A percentile compares a stretch with the other conserved stretches of the same genome.
Evolutionary conservation across 2,113 vertebrate species (phyloP).

Genomic region (Todiramphus saurophagus): DNA sequence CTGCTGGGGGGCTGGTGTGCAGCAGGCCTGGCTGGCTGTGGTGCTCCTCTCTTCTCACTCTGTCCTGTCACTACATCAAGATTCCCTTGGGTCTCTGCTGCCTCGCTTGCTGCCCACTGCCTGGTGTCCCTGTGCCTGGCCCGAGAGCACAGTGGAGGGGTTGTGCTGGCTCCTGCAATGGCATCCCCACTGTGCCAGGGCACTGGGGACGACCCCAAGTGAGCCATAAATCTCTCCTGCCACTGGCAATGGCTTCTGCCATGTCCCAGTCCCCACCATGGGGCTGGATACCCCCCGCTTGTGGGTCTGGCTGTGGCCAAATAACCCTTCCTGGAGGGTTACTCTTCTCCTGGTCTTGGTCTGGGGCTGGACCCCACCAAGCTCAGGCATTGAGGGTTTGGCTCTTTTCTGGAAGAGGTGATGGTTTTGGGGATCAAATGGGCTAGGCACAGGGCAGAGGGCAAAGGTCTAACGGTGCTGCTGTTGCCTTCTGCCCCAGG

Average conservation of each 20-base stretch:
- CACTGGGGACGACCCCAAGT: not conserved
- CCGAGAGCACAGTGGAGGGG: not conserved
- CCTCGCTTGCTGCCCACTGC: fast-evolving
- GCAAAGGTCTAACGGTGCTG: not conserved
- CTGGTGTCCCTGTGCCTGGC: fast-evolving
- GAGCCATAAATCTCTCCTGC: not conserved
- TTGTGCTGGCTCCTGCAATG: fast-evolving
- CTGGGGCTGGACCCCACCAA: not conserved
- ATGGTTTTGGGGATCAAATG: not conserved
- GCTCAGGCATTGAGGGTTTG: not conserved
- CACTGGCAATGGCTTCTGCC: not conserved
- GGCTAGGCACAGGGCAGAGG: not conserved
- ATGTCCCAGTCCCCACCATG: fast-evolving
- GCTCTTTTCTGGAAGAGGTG: not conserved
- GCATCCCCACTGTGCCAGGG: not conserved
- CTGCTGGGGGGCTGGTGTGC: not conserved
- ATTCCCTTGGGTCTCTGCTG: not conserved
- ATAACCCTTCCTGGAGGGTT: not conserved
- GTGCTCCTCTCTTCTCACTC: not conserved
- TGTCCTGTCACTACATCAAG: not conserved
- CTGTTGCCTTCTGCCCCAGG: slow-evolving; percentile 68
- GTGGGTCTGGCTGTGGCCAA: fast-evolving
- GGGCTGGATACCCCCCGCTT: not conserved
- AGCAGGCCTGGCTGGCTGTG: not conserved
- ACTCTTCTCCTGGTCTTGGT: not conserved